Base-by-base conservation (phyloP, 2,113 vertebrate species). In the Triplophysa siluroides region DNA sequence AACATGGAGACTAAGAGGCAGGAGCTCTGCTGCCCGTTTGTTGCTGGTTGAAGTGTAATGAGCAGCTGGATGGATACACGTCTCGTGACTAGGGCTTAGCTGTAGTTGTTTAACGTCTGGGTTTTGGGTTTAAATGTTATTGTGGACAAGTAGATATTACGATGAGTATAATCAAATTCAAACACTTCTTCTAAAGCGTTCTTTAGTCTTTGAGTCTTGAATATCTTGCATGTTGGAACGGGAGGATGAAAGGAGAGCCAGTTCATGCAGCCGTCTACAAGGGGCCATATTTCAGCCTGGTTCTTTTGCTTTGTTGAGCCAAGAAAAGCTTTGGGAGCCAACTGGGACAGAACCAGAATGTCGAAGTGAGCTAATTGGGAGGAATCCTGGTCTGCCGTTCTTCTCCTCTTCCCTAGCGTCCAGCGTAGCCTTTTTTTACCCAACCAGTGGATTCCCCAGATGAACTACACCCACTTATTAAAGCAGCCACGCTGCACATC, bases 311-410 rank as follows among this genome's bases (percentile, higher is more conserved):
- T 77, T 72, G 74, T 67, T 77, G 38, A 61, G 66, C 70, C 56
- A 69, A 76, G 66, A 68, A 75, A 76, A 67, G 77, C 77, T 78
- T 70, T 70, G 78, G 38, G 67, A 63, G 72, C 74, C 74, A 70
- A 70, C 80, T 81, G 74, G 80, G 74, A 82, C 47, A 77, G 66
- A 62, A 77, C 79, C 56, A 81, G 65, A 68, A 75, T 62, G 60
- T 78, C 64, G 77, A 60, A 68, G 54, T 47, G 58, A 70, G 63
- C 79, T 74, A 78, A 67, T 72, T 72, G 74, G 74, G 75, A 60
- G 79, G 78, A 72, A 77, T 77, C 47, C 73, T 80, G 64, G 47
- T 65, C 73, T 66, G 23, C 58, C 13, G 41, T 75, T 26, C 41
- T 21, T 26, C 50, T 52, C 19, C 2, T 60, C 45, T 58, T 19